Evolutionary conservation across 2,888 invertebrate genomes (phyloP), one percentile per base, ranked within the genome.

Genomic region (Branchipolynoe longqiensis): DNA sequence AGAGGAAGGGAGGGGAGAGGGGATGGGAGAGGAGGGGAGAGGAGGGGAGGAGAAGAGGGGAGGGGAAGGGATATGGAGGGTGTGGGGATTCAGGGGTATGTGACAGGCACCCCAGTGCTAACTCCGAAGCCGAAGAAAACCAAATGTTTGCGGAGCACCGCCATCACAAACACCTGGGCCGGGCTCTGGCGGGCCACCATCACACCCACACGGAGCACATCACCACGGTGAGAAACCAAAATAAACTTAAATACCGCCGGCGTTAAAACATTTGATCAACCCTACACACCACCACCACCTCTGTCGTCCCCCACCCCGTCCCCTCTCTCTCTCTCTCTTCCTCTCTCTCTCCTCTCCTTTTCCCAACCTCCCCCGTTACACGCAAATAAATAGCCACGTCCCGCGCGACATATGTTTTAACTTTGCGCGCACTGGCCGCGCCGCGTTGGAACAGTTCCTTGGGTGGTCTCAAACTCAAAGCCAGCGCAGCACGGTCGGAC

Each of bases 331-430:
- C n/a, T n/a, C n/a, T n/a, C n/a, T n/a, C n/a, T n/a, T n/a, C n/a
- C n/a, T n/a, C n/a, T n/a, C n/a, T n/a, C n/a, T n/a, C n/a, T n/a
- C n/a, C n/a, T n/a, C n/a, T n/a, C n/a, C n/a, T n/a, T n/a, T n/a
- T n/a, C n/a, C n/a, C n/a, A n/a, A n/a, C n/a, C n/a, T n/a, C n/a
- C n/a, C n/a, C n/a, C n/a, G n/a, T n/a, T n/a, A n/a, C n/a, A n/a
- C n/a, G n/a, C n/a, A n/a, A n/a, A n/a, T n/a, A n/a, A n/a, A n/a
- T n/a, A n/a, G n/a, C n/a, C n/a, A n/a, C n/a, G n/a, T n/a, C n/a
- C n/a, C n/a, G n/a, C n/a, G n/a, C 48, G 78, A 78, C 78, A 78
- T 78, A 78, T 78, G 78, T 78, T 78, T 78, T 78, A 78, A 78
- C 78, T 78, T 78, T 78, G 78, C 48, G 48, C 0, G 28, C 28